These are phyloP conservation scores for Drosophila borborema DNA, from an alignment of 2,888 invertebrate genomes.

Conservation along the genomic window DNA sequence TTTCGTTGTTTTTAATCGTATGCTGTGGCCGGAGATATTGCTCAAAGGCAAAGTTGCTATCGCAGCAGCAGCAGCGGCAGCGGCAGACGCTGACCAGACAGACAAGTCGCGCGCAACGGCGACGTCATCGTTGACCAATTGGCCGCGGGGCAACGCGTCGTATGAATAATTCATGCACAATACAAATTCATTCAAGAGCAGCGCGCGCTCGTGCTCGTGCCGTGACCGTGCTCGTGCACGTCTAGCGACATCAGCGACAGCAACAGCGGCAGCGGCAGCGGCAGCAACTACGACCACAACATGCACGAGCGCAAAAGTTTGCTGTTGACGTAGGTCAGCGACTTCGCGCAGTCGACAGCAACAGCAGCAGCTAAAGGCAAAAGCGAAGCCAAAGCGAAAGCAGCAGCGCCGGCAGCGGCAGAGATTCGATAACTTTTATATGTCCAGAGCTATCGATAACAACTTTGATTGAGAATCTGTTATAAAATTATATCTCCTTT, in stretches of 20 bases:
- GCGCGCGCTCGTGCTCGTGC: slow-evolving; percentile 13
- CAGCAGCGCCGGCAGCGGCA: neutral
- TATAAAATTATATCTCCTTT: no score
- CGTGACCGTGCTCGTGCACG: slow-evolving; percentile 6
- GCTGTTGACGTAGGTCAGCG: slow-evolving; percentile 71
- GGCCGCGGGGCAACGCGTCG: slow-evolving; percentile 57
- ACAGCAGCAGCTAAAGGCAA: slow-evolving; percentile 4
- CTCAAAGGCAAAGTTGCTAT: neutral
- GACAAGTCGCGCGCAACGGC: slow-evolving; percentile 43
- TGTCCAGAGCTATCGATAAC: no score
- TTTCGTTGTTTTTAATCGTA: neutral
- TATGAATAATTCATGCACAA: slow-evolving; percentile 68
- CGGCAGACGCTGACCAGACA: slow-evolving; percentile 51
- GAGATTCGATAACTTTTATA: no score
- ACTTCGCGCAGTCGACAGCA: slow-evolving; percentile 58
- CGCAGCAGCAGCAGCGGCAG: slow-evolving; percentile 16
- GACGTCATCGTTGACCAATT: slow-evolving; percentile 49
- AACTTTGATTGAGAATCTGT: no score
- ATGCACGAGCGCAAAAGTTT: slow-evolving; percentile 23
- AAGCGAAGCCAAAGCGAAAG: slow-evolving; percentile 1
- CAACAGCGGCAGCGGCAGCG: neutral
- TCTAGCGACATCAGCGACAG: neutral
- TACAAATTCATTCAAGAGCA: slow-evolving; percentile 60
- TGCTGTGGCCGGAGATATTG: slow-evolving; percentile 1
- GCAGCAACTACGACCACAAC: slow-evolving; percentile 1